Base-by-base conservation (phyloP, 2,113 vertebrate species). In the Bufo bufo region DNA sequence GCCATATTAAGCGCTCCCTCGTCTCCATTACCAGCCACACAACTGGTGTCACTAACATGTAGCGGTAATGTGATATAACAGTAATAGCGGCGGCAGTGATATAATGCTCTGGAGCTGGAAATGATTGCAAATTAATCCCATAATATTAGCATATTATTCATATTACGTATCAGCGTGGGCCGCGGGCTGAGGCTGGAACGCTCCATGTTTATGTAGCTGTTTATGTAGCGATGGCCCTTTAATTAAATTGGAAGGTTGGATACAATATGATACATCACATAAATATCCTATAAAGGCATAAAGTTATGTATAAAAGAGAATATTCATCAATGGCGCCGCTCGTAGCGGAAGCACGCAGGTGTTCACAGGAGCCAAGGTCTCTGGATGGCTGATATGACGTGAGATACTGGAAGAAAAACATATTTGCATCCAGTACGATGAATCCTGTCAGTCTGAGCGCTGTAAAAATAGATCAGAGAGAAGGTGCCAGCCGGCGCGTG, bases 361-460 rank as follows among this genome's bases (percentile, higher is more conserved):
- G 49, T 54, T 54, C 82, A 33, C 61, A 6, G 20, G 23, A 45
- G 52, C 19, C 84, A 45, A 16, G 33, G 84, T 45, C 69, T 59
- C 56, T 33, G 0, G 19, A 23, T 43, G 52, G 71, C 54, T 85
- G 13, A 56, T 19, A 43, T 11, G 20, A 19, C 16, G 14, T 4
- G 69, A 85, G 33, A 75, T 11, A 59, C 17, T 56, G 54, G 16
- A 58, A 74, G 58, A 74, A 74, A 85, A 75, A 59, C 84, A 85
- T 61, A 50, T 75, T 85, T 85, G 52, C 84, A 75, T 85, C 69
- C 17, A 6, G 52, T 7, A 17, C 43, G 69, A 74, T 74, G 43
- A 59, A 85, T 56, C 71, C 69, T 47, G 69, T 85, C 84, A 75
- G 66, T 72, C 49, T 33, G n/a, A 63, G 50, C 2, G 65, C 0